Percentiles rank a stretch among this genome's conserved stretches.
These are phyloP conservation scores for Garrulus glandarius DNA, from an alignment of 2,797 vertebrate genomes.

Conservation along the genomic window DNA sequence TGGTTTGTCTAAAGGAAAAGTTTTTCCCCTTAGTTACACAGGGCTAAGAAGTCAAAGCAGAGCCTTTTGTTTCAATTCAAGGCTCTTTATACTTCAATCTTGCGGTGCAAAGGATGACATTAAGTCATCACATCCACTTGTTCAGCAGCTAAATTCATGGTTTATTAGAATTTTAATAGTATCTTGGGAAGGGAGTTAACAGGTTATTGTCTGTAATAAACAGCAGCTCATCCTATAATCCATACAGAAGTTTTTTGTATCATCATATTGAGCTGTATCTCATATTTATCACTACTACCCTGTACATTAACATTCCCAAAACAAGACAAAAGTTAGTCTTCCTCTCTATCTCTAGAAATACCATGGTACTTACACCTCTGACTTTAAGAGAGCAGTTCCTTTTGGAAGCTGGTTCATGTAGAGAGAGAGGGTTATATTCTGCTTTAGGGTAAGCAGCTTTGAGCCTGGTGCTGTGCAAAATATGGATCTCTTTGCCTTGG, in stretches of 20 bases:
- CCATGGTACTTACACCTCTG: constrained; percentile 79
- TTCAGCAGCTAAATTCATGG: background rate
- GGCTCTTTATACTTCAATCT: background rate
- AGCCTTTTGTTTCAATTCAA: background rate
- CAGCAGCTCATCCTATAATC: background rate
- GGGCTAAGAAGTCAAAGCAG: background rate
- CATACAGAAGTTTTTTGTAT: accelerated
- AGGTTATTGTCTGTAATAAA: background rate
- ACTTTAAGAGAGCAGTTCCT: constrained; percentile 86
- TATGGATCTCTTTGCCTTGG: constrained; percentile 83
- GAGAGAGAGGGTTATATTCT: constrained; percentile 81
- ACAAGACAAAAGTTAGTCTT: background rate
- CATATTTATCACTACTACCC: background rate
- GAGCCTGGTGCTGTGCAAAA: constrained; percentile 81
- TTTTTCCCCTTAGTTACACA: background rate
- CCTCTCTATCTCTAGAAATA: background rate
- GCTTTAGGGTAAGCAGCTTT: constrained; percentile 84
- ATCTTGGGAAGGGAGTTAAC: background rate
- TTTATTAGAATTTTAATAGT: background rate
- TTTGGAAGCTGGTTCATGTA: constrained; percentile 93
- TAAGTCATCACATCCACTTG: background rate
- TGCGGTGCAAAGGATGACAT: background rate
- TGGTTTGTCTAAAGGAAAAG: background rate
- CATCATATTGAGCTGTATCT: accelerated
- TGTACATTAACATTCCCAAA: background rate